Evolutionary conservation across 2,888 invertebrate genomes (phyloP).

Genomic region (Caenorhabditis sulstoni): DNA sequence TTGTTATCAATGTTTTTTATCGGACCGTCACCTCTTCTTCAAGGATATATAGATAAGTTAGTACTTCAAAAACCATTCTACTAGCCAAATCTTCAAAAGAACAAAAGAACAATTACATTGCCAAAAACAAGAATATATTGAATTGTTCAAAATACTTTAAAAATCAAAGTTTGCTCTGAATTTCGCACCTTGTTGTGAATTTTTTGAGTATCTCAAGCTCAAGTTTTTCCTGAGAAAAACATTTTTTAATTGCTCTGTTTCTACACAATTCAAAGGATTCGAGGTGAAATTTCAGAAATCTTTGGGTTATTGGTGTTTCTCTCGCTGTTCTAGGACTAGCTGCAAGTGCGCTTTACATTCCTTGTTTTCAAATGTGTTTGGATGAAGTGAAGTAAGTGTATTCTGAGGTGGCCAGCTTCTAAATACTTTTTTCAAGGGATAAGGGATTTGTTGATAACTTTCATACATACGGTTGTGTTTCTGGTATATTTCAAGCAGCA

Average conservation of each 20-base stretch:
- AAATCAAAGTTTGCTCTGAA: too few relatives aligned
- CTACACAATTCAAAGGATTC: too few relatives aligned
- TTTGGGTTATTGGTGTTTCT: slow-evolving; percentile 83
- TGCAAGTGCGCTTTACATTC: slow-evolving; percentile 89
- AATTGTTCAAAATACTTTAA: too few relatives aligned
- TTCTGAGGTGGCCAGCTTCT: too few relatives aligned
- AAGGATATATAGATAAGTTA: slow-evolving; percentile 25
- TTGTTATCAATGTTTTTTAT: slow-evolving; percentile 79
- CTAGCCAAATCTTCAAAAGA: too few relatives aligned
- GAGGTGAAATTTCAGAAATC: slow-evolving; percentile 74
- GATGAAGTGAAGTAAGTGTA: slow-evolving; percentile 86
- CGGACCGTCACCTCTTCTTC: slow-evolving; percentile 79
- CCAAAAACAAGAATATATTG: too few relatives aligned
- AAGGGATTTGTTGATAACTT: slow-evolving; percentile 87
- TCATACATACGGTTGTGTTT: slow-evolving; percentile 91
- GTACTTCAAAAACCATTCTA: slow-evolving; percentile 69
- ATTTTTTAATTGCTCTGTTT: too few relatives aligned
- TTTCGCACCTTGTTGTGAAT: too few relatives aligned
- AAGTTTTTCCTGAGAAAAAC: too few relatives aligned
- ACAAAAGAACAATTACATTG: too few relatives aligned
- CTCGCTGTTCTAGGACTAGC: slow-evolving; percentile 89
- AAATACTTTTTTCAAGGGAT: slow-evolving; percentile 77
- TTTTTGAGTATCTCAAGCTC: too few relatives aligned
- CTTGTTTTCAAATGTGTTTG: slow-evolving; percentile 90
- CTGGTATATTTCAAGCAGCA: slow-evolving; percentile 92